These are phyloP conservation scores for Scaptomyza hsui DNA, from an alignment of 1,140 invertebrate genomes.

Conservation along the genomic window DNA sequence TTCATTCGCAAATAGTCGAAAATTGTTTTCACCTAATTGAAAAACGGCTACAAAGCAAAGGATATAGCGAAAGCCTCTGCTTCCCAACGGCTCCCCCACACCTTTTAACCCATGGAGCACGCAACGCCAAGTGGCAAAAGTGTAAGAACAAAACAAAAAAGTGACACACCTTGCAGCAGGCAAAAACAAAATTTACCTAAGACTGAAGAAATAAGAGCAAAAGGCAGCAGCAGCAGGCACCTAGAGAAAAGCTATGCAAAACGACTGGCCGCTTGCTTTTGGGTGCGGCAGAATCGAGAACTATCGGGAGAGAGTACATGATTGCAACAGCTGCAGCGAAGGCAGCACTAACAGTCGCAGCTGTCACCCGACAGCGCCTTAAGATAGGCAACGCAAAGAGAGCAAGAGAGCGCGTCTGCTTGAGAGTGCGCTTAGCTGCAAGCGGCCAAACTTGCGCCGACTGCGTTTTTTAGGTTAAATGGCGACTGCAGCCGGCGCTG, in stretches of 20 bases:
- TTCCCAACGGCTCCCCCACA: not conserved
- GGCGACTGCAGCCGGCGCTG: conserved; percentile 72
- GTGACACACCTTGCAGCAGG: conserved; percentile 70
- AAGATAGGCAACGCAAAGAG: conserved; percentile 63
- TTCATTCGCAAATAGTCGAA: conserved; percentile 68
- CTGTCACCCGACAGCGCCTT: conserved; percentile 66
- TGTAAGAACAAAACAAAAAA: conserved; percentile 79
- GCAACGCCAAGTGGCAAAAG: conserved; percentile 48
- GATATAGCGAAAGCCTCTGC: conserved; percentile 5
- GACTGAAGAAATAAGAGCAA: conserved; percentile 19
- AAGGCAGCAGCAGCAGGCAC: conserved; percentile 25
- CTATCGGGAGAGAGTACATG: conserved; percentile 13
- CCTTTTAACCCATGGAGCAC: not conserved
- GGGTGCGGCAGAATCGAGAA: conserved; percentile 71
- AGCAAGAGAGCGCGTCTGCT: conserved; percentile 15
- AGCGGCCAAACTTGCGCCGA: conserved; percentile 41
- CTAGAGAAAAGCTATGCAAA: conserved; percentile 18
- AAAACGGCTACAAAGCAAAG: conserved; percentile 19
- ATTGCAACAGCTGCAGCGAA: conserved; percentile 28
- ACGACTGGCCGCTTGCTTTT: conserved; percentile 49
- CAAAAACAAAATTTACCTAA: conserved; percentile 24
- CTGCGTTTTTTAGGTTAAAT: conserved; percentile 74
- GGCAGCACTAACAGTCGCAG: conserved; percentile 9
- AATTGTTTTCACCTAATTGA: conserved; percentile 67
- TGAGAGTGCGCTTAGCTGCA: conserved; percentile 37